Conservation (phyloP, 2,888 invertebrate genomes). For the Urechis unicinctus region DNA sequence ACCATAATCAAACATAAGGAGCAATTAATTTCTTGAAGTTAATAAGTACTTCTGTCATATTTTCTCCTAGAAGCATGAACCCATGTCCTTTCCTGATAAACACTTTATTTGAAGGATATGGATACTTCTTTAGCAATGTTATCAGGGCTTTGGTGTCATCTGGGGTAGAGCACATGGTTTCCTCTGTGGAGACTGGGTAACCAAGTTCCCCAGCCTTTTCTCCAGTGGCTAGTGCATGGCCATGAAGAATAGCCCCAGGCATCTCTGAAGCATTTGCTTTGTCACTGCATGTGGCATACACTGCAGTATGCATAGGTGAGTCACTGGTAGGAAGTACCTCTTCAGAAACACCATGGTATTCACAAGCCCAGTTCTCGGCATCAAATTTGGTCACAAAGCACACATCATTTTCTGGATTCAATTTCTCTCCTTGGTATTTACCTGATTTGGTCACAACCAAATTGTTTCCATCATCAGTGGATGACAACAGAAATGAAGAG, state of each 20-base stretch:
- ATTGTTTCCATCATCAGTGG: not conserved
- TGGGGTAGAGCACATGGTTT: conserved; percentile 18
- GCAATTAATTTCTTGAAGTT: conserved; percentile 5
- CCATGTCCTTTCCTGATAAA: conserved; percentile 19
- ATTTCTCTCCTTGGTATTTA: conserved; percentile 3
- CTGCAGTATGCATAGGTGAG: conserved; percentile 17
- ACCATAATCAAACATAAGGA: conserved; percentile 12
- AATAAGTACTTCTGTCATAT: conserved; percentile 5
- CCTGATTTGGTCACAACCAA: conserved; percentile 21
- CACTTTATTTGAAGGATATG: conserved; percentile 13
- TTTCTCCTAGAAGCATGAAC: conserved; percentile 30
- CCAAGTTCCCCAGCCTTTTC: conserved; percentile 10
- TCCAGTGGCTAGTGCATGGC: conserved; percentile 17
- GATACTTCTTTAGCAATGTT: conserved; percentile 5
- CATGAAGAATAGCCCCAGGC: conserved; percentile 14
- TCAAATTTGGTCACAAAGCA: conserved; percentile 17
- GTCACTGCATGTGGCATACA: not conserved
- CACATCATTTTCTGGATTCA: conserved; percentile 11
- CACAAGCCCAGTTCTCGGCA: conserved; percentile 8
- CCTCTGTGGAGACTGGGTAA: conserved; percentile 14
- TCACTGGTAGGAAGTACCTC: conserved; percentile 18
- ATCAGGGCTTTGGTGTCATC: conserved; percentile 17
- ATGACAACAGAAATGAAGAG: conserved; percentile 3
- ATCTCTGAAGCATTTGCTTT: conserved; percentile 4
- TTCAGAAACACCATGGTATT: conserved; percentile 6